A percentile compares a stretch with the other conserved stretches of the same genome.
phyloP scores from a whole-genome alignment of 2,113 vertebrate species.

The Vidua chalybeata region DNA sequence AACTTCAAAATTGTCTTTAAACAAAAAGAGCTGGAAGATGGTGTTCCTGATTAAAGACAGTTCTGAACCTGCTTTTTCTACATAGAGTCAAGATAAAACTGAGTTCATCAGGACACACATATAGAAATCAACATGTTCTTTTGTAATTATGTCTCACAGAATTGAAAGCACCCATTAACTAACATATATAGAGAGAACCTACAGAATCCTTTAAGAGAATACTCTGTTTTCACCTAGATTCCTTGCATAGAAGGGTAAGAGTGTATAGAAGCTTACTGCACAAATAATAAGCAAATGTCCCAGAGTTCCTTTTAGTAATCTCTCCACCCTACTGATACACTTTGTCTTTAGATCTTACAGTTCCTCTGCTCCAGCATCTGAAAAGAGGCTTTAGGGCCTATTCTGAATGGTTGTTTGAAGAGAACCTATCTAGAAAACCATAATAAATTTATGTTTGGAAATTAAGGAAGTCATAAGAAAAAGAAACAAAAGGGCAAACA shows the following conservation, averaged over 20 bases:
- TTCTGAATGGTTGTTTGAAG: not conserved
- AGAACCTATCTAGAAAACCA: not conserved
- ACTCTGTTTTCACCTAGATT: not conserved
- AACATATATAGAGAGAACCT: not conserved
- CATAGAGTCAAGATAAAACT: not conserved
- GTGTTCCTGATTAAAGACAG: slow-evolving; percentile 27
- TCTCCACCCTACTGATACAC: not conserved
- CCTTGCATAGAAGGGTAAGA: not conserved
- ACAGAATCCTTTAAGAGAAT: not conserved
- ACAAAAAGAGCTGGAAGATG: not conserved
- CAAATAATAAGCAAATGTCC: not conserved
- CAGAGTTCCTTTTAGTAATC: not conserved
- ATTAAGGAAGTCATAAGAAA: not conserved
- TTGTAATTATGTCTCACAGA: not conserved
- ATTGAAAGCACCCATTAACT: not conserved
- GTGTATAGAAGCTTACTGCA: not conserved
- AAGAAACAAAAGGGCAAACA: not conserved
- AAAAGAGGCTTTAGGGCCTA: not conserved
- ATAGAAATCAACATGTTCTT: not conserved
- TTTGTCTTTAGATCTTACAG: not conserved
- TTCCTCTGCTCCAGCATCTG: not conserved
- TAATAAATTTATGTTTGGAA: not conserved
- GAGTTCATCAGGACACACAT: not conserved
- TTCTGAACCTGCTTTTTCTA: slow-evolving; percentile 34
- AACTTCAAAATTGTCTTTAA: not conserved